These are phyloP conservation scores for Dilophus febrilis DNA, from an alignment of 2,888 invertebrate genomes.

Conservation along the genomic window DNA sequence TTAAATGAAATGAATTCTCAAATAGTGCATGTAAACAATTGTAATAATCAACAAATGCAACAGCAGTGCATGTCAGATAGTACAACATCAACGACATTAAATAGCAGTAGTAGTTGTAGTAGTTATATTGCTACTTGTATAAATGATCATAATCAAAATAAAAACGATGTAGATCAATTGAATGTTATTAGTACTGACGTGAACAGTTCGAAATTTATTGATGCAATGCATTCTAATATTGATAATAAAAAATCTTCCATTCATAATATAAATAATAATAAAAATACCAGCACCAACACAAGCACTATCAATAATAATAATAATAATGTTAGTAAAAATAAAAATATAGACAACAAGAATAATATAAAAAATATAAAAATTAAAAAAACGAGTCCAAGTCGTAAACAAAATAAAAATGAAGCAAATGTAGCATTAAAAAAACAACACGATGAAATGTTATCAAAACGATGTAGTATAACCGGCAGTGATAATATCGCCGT, in stretches of 20 bases:
- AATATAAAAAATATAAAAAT: conserved; percentile 6
- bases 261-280: conserved; percentile 1
- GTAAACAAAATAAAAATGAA: conserved; percentile 34
- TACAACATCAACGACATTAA: conserved; percentile 5
- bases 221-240: not conserved
- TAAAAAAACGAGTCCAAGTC: conserved; percentile 13
- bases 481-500: conserved; percentile 32
- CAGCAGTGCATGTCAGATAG: conserved; percentile 4
- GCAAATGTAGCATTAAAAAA: conserved; percentile 43
- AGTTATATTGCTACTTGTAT: not conserved
- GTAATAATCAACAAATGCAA: not conserved
- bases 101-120: not conserved
- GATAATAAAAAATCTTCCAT: not conserved
- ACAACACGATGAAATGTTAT: conserved; percentile 59
- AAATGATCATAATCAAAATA: not conserved
- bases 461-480: conserved; percentile 45
- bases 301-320: conserved; percentile 1
- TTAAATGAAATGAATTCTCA: no score
- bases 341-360: not conserved
- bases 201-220: not conserved
- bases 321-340: no score
- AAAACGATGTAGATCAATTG: not conserved
- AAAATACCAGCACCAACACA: not conserved
- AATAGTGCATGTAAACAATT: no score
- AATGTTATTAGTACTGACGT: not conserved